Percentiles rank a stretch among this genome's conserved stretches.
Conservation (phyloP, 2,797 vertebrate genomes). For the Carcharodon carcharias region DNA sequence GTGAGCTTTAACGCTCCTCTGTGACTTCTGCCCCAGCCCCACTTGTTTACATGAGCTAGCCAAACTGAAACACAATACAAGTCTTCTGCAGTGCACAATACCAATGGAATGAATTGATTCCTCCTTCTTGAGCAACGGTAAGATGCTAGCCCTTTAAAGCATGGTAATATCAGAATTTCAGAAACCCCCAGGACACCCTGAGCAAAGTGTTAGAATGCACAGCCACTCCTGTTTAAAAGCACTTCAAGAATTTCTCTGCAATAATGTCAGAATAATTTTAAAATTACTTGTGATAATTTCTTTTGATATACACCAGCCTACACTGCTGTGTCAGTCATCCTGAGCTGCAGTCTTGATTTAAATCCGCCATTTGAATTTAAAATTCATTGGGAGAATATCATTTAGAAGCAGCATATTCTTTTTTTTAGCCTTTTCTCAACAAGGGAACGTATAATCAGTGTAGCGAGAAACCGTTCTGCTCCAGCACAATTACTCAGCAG, state of each 20-base stretch:
- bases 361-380: conserved; percentile 27
- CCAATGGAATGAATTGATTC: not conserved
- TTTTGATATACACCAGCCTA: not conserved
- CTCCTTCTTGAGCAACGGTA: not conserved
- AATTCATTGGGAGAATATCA: not conserved
- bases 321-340: not conserved
- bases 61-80: not conserved
- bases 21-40: not conserved
- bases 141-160: not conserved
- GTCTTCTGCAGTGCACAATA: not conserved
- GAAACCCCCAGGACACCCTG: not conserved
- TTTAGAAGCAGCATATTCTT: not conserved
- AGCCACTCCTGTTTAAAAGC: not conserved
- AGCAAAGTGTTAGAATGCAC: not conserved
- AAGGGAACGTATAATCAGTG: not conserved
- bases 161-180: not conserved
- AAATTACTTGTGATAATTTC: conserved; percentile 23
- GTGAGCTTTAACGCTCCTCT: not conserved
- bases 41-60: not conserved
- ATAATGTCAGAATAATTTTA: conserved; percentile 30
- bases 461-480: not conserved
- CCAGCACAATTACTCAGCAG: not conserved
- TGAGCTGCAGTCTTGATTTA: not conserved
- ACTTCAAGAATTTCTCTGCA: not conserved
- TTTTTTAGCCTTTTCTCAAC: not conserved